Conservation (phyloP, 1,140 invertebrate species). For the Zaprionus gabonicus region DNA sequence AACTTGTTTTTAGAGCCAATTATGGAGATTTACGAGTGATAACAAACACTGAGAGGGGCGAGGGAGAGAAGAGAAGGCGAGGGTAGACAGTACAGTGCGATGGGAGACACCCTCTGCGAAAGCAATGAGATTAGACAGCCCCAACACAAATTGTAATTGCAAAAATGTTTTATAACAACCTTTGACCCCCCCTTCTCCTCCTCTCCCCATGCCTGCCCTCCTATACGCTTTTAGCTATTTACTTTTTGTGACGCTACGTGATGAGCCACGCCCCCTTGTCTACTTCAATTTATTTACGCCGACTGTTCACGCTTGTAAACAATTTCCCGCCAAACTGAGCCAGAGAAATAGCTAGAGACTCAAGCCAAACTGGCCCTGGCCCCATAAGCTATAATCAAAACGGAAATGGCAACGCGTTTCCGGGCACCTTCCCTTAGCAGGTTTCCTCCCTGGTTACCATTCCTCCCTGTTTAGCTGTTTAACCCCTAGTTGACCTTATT, state of each 20-base stretch:
- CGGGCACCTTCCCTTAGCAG: conserved; percentile 18
- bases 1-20: conserved; percentile 49
- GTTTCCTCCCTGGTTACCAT: background rate
- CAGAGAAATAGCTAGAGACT: conserved; percentile 18
- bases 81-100: background rate
- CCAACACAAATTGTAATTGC: conserved; percentile 39
- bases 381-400: conserved; percentile 55
- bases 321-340: conserved; percentile 30
- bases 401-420: conserved; percentile 65
- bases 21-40: conserved; percentile 47
- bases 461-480: conserved; percentile 2
- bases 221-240: conserved; percentile 1
- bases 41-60: conserved; percentile 8
- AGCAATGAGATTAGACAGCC: conserved; percentile 23
- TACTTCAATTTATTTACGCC: conserved; percentile 47
- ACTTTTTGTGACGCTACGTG: conserved; percentile 25
- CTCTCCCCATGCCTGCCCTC: background rate
- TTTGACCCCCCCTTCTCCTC: background rate
- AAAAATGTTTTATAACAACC: conserved; percentile 27
- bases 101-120: background rate
- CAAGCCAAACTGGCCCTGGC: conserved; percentile 18
- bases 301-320: conserved; percentile 55
- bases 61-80: background rate
- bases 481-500: conserved; percentile 68
- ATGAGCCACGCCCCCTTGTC: conserved; percentile 18